These are phyloP conservation scores for Drosophila oshimai DNA, from an alignment of 1,140 invertebrate species.

Conservation along the genomic window DNA sequence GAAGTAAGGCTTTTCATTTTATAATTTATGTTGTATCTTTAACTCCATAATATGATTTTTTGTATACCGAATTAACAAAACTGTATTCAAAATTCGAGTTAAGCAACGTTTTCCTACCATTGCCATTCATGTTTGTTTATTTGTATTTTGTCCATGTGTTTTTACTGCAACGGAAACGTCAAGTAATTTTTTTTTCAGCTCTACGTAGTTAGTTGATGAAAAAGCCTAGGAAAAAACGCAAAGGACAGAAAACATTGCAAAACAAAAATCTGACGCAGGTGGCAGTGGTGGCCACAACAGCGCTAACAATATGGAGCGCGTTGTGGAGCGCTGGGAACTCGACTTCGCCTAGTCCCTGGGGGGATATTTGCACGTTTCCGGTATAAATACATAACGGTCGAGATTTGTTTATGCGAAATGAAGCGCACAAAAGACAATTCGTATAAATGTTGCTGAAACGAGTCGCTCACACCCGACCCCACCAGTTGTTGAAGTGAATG, in stretches of 20 bases:
- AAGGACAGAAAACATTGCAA: slow-evolving; percentile 21
- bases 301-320: slow-evolving; percentile 48
- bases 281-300: slow-evolving; percentile 52
- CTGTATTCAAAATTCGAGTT: slow-evolving; percentile 15
- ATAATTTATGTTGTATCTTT: too few relatives aligned
- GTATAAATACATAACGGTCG: slow-evolving; percentile 78
- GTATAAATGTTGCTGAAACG: slow-evolving; percentile 68
- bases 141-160: slow-evolving; percentile 77
- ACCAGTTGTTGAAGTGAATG: slow-evolving; percentile 2
- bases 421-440: slow-evolving; percentile 79
- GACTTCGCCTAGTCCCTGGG: slow-evolving; percentile 74
- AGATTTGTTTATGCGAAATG: slow-evolving; percentile 80
- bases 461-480: neutral
- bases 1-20: too few relatives aligned
- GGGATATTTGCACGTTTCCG: slow-evolving; percentile 79
- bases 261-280: slow-evolving; percentile 67
- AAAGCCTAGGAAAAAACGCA: slow-evolving; percentile 30
- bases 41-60: too few relatives aligned
- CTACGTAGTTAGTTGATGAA: slow-evolving; percentile 76
- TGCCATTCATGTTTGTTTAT: slow-evolving; percentile 41
- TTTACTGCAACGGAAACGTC: slow-evolving; percentile 78
- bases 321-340: slow-evolving; percentile 36
- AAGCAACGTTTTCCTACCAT: neutral
- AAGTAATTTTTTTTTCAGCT: slow-evolving; percentile 70
- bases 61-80: neutral